Percentiles rank a stretch among this genome's conserved stretches.
Conservation (phyloP, 2,888 invertebrate species). For the Nomada goodeniana region DNA sequence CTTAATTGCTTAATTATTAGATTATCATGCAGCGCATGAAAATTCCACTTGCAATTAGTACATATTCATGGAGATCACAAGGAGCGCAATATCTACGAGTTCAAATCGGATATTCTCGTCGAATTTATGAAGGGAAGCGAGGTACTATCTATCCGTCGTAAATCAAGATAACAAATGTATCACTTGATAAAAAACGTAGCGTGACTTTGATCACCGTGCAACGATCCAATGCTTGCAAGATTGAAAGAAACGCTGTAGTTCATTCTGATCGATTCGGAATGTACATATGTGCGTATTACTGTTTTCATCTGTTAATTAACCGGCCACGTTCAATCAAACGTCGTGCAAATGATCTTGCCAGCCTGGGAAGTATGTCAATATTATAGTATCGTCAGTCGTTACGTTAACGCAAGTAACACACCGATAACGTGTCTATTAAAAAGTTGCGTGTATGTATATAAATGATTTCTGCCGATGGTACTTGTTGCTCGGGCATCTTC, state of each 20-base stretch:
- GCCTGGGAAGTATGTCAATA: constrained; percentile 22
- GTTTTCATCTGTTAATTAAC: constrained; percentile 27
- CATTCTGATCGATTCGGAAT: constrained; percentile 15
- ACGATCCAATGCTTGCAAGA: constrained; percentile 31
- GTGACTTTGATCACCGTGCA: constrained; percentile 47
- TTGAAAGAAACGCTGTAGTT: constrained; percentile 36
- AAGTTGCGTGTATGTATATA: not conserved
- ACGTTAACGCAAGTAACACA: constrained; percentile 10
- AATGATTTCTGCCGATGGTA: constrained; percentile 6
- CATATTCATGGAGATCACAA: not conserved
- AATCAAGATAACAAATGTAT: not conserved
- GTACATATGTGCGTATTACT: constrained; percentile 1
- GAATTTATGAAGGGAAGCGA: no score
- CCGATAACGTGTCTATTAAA: constrained; percentile 6
- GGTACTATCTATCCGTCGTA: not conserved
- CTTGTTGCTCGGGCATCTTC: not conserved
- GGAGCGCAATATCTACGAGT: constrained; percentile 4
- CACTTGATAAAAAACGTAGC: constrained; percentile 28
- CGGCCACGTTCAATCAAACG: not conserved
- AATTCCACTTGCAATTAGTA: not conserved
- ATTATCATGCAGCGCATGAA: not conserved
- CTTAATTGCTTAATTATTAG: constrained; percentile 20
- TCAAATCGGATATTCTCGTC: not conserved
- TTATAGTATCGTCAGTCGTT: constrained; percentile 5
- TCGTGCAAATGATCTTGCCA: not conserved